phyloP scores from a whole-genome alignment of 2,113 vertebrate species.

The Corythaixoides concolor region DNA sequence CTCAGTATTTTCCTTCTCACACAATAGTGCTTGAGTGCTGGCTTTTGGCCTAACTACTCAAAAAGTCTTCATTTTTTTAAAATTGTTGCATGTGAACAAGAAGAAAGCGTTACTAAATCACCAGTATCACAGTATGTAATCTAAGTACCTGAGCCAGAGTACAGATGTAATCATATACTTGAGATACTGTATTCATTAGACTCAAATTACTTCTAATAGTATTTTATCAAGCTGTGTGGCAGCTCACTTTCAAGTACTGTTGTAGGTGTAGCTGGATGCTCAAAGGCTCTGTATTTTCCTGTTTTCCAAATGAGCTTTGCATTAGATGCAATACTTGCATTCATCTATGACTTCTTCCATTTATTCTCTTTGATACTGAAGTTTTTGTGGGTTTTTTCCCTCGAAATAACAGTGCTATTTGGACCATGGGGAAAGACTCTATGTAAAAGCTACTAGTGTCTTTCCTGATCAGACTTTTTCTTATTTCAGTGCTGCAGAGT shows the following conservation, averaged over 20 bases:
- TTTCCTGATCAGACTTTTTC: background rate
- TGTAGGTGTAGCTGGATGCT: background rate
- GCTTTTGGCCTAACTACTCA: background rate
- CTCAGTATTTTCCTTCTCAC: background rate
- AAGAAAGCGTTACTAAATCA: background rate
- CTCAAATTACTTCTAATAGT: background rate
- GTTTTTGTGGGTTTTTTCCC: fast-evolving
- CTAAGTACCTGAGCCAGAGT: background rate
- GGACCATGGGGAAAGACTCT: background rate
- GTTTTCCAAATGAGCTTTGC: background rate
- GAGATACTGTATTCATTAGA: background rate
- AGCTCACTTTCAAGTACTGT: background rate
- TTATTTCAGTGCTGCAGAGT: background rate
- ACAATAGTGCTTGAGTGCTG: background rate
- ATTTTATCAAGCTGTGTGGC: background rate
- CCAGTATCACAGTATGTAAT: background rate
- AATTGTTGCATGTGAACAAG: background rate
- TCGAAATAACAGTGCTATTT: background rate
- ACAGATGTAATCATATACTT: background rate
- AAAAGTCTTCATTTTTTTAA: background rate
- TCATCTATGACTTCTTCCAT: background rate
- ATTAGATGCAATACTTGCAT: background rate
- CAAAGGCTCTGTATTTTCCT: background rate
- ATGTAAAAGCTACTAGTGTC: background rate
- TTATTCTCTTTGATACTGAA: background rate